A percentile compares a stretch with the other conserved stretches of the same genome.
phyloP scores from a whole-genome alignment of 2,113 vertebrate species.

The Oryctolagus cuniculus region mOryCun1.1 NC_091451.1:7353001-7353500 shows the following conservation, averaged over 20 bases:
- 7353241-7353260: neutral
- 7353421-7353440: neutral
- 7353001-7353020: too few species aligned
- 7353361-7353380: neutral
- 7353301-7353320: constrained; percentile 21
- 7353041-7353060: too few species aligned
- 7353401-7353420: neutral
- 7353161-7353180: neutral
- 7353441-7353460: constrained; percentile 5
- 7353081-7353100: neutral
- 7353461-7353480: neutral
- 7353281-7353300: neutral
- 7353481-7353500: neutral
- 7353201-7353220: neutral
- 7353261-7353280: neutral
- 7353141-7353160: neutral
- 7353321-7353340: constrained; percentile 26
- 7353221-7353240: neutral
- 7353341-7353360: too few species aligned
- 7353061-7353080: too few species aligned
- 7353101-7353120: neutral
- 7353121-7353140: constrained; percentile 1
- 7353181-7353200: neutral
- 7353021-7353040: too few species aligned
- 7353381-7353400: neutral